A percentile compares a stretch with the other conserved stretches of the same genome.
Conservation (phyloP, 2,113 vertebrate genomes). For the Nyctereutes procyonoides region DNA sequence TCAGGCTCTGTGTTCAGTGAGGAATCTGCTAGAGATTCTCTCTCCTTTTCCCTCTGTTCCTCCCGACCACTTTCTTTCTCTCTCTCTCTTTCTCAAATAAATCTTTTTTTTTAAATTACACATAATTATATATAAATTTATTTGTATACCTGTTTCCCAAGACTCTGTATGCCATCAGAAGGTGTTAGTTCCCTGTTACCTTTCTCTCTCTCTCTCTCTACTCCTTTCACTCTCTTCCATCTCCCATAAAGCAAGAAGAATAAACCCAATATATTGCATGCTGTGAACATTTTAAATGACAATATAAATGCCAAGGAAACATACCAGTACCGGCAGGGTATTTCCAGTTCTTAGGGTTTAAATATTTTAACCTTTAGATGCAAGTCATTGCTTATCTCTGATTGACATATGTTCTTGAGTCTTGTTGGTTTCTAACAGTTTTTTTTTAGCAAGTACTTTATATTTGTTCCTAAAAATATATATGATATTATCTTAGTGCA, state of each 20-base stretch:
- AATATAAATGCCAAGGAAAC: conserved; percentile 67
- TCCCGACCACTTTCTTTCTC: neutral
- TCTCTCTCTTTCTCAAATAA: neutral
- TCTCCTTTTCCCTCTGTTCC: neutral
- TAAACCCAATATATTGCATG: conserved; percentile 56
- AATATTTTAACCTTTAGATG: conserved; percentile 74
- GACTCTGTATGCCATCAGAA: neutral
- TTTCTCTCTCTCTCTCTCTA: neutral
- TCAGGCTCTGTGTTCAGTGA: neutral
- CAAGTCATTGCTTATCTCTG: conserved; percentile 54
- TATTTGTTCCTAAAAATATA: conserved; percentile 10
- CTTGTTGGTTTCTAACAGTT: neutral
- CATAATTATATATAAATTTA: neutral
- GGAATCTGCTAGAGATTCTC: neutral
- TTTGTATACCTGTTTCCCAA: neutral
- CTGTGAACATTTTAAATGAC: conserved; percentile 73
- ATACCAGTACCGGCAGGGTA: neutral
- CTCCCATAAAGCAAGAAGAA: conserved; percentile 25
- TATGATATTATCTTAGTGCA: neutral
- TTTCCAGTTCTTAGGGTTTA: conserved; percentile 65
- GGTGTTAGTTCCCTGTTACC: neutral
- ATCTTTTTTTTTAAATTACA: too few relatives aligned
- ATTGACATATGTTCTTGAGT: conserved; percentile 48
- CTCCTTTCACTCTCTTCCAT: neutral
- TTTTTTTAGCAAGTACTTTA: neutral